A percentile compares a stretch with the other conserved stretches of the same genome.
Evolutionary conservation across 1,140 invertebrate genomes (phyloP).

Genomic region (Lineus longissimus): DNA sequence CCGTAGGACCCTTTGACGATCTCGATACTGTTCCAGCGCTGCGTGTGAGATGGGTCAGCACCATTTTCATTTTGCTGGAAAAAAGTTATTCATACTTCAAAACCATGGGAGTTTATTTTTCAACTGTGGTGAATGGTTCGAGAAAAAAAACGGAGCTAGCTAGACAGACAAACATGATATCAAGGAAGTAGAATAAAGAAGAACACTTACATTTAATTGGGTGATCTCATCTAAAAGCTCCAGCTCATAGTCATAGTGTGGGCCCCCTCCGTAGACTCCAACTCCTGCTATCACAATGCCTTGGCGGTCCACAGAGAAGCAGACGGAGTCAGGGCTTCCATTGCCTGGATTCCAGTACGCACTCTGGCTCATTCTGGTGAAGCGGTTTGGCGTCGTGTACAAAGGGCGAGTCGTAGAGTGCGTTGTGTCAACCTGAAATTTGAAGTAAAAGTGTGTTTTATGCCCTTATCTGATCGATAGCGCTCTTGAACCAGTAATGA

Average conservation of each 20-base stretch:
- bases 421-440: constrained; percentile 39
- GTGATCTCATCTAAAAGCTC: constrained; percentile 80
- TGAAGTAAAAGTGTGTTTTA: too few relatives aligned
- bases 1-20: constrained; percentile 69
- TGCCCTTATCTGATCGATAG: too few relatives aligned
- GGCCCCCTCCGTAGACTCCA: constrained; percentile 77
- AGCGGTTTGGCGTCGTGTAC: constrained; percentile 82
- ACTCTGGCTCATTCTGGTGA: constrained; percentile 80
- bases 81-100: not conserved
- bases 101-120: too few relatives aligned
- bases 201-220: too few relatives aligned
- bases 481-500: not conserved
- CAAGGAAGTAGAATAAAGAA: too few relatives aligned
- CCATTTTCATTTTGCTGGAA: constrained; percentile 28
- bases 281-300: constrained; percentile 86
- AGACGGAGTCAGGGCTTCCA: constrained; percentile 93
- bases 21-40: constrained; percentile 71
- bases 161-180: too few relatives aligned
- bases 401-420: constrained; percentile 53
- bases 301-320: constrained; percentile 84
- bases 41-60: constrained; percentile 36
- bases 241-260: constrained; percentile 68
- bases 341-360: constrained; percentile 95
- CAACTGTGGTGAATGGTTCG: too few relatives aligned
- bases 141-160: too few relatives aligned